Evolutionary conservation across 2,113 vertebrate genomes (phyloP).

Genomic region (Phylloscopus trochiloides): DNA sequence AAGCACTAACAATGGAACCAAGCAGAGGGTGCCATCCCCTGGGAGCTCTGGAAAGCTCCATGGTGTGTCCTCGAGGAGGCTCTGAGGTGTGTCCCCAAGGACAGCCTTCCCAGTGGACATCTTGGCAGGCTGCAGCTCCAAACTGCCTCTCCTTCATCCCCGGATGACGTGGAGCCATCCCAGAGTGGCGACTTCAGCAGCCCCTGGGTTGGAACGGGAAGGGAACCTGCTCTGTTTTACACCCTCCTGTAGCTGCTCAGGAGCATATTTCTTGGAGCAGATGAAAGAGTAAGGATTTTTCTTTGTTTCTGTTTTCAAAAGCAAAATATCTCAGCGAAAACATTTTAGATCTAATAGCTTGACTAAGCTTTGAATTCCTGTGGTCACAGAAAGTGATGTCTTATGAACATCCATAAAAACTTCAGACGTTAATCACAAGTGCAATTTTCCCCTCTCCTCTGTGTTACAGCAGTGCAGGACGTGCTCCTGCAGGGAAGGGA

Average conservation of each 20-base stretch:
- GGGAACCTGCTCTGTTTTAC: neutral
- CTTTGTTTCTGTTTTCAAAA: neutral
- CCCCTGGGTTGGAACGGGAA: neutral
- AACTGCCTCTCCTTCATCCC: neutral
- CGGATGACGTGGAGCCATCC: neutral
- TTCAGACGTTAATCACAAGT: neutral
- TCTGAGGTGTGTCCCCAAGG: neutral
- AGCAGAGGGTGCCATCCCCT: neutral
- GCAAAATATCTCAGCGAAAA: neutral
- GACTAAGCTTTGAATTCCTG: neutral
- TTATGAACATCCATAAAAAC: neutral
- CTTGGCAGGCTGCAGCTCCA: neutral
- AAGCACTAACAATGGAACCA: neutral
- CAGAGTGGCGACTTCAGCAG: neutral
- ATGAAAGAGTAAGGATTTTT: neutral
- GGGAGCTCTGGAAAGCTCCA: rapidly evolving
- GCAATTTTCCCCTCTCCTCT: neutral
- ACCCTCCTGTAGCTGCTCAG: neutral
- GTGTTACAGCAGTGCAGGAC: rapidly evolving
- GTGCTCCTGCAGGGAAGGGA: neutral
- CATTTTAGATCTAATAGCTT: neutral
- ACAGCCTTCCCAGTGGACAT: neutral
- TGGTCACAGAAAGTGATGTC: neutral
- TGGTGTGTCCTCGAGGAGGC: rapidly evolving
- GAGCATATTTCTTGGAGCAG: neutral